Percentiles rank a stretch among this genome's conserved stretches.
Conservation (phyloP, 2,113 vertebrate species). For the Tragelaphus strepsiceros region DNA sequence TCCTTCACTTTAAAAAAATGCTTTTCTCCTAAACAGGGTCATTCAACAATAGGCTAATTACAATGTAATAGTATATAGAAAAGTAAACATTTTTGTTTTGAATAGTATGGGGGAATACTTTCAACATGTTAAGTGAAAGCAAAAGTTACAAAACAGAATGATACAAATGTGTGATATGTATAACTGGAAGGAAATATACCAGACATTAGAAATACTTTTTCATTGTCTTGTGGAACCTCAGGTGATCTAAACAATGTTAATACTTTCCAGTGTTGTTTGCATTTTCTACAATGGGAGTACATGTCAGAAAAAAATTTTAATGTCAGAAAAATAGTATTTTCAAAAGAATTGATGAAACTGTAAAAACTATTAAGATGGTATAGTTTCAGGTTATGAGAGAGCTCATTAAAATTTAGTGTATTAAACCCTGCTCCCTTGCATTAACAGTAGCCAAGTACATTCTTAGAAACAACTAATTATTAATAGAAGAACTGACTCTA, state of each 20-base stretch:
- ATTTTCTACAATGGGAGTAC: background rate
- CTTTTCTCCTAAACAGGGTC: background rate
- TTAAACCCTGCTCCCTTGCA: background rate
- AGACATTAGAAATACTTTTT: slow-evolving; percentile 8
- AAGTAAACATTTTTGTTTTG: background rate
- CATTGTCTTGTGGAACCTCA: background rate
- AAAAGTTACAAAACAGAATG: background rate
- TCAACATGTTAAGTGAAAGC: background rate
- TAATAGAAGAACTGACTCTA: background rate
- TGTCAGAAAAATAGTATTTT: slow-evolving; percentile 15
- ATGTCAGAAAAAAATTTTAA: background rate
- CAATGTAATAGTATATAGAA: background rate
- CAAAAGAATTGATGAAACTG: background rate
- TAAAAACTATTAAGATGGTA: background rate
- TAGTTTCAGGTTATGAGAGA: background rate
- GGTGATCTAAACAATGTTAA: background rate
- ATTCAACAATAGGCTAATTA: background rate
- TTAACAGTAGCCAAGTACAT: background rate
- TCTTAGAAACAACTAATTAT: background rate
- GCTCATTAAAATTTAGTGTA: background rate
- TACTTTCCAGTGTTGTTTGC: background rate
- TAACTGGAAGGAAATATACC: background rate
- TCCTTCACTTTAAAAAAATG: background rate
- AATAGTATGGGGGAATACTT: background rate
- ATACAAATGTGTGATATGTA: background rate